Evolutionary conservation across 2,113 vertebrate species (phyloP), one percentile per base, ranked within the genome.

Genomic region (Misgurnus mizolepis): DNA sequence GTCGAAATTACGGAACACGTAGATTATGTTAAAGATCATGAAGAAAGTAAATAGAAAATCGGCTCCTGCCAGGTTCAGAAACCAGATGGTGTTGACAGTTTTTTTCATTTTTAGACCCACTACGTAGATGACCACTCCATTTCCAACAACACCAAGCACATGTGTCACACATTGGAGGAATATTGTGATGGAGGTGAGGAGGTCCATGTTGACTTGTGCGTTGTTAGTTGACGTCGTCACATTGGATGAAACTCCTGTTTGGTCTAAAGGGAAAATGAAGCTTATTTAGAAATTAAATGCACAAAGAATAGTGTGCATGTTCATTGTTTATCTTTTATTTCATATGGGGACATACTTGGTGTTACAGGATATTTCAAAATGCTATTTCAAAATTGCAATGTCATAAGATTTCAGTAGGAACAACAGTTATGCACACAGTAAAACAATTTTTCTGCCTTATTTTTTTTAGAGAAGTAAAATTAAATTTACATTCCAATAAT

Each of bases 21-120:
- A 68, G 1, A 86, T 47, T 1, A 89, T 86, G 0, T 18, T 4
- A 40, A 94, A 83, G 65, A 89, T 76, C 40, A 92, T 71, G 27
- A 88, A 87, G 4, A 82, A n/a, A 0, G 80, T 85, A 39, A 91
- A 92, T 61, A 87, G 80, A 80, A 93, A 92, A 78, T 94, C 92
- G 2, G 92, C 90, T 4, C 88, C 7, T 3, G 89, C 88, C 58
- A 93, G 7, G 81, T 93, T 93, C 9, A 94, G 79, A 78, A 92
- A 92, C 90, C 89, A 93, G 3, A 89, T 34, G 0, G 87, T 88
- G 81, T 90, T 90, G 67, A 92, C 86, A 0, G 90, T 90, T 6
- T 7, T 68, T 49, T 50, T 69, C 18, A 69, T 69, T 69, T 27
- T 49, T 17, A 50, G 12, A 18, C 67, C 67, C 15, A 18, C 22